Conservation (phyloP, 35 echinoderm and acorn worm species). For the Apostichopus parvimensis region DNA sequence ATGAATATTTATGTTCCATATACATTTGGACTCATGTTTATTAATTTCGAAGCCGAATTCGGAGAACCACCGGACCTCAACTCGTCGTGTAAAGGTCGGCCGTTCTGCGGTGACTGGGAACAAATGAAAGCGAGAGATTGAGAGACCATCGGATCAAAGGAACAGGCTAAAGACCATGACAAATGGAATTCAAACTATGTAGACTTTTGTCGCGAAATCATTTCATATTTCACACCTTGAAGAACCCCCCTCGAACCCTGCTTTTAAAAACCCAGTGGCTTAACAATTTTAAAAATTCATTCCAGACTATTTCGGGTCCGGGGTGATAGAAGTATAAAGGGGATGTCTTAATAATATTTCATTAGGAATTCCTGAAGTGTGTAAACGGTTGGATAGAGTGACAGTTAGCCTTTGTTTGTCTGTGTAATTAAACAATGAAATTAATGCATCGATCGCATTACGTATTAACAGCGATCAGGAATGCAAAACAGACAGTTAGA, state of each 20-base stretch:
- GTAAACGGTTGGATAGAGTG: slow-evolving; percentile 14
- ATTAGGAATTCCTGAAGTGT: slow-evolving; percentile 18
- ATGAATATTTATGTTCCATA: no score
- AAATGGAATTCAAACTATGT: slow-evolving; percentile 11
- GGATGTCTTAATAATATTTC: neutral
- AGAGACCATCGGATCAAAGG: no score
- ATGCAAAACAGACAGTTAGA: slow-evolving; percentile 17
- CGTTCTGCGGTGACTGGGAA: no score
- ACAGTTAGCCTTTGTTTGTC: slow-evolving; percentile 19
- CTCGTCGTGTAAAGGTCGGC: no score
- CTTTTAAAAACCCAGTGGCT: neutral
- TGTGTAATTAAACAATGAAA: slow-evolving; percentile 43
- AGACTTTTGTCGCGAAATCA: slow-evolving; percentile 6
- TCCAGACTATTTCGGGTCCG: neutral
- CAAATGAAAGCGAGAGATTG: no score
- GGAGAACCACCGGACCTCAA: no score
- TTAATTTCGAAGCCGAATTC: no score
- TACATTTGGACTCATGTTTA: no score
- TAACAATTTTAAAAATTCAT: slow-evolving; percentile 13
- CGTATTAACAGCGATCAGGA: slow-evolving; percentile 20
- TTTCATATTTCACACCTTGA: slow-evolving; percentile 17
- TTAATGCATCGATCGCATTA: slow-evolving; percentile 30
- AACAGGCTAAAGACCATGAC: neutral
- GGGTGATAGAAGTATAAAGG: neutral
- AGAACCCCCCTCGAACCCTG: slow-evolving; percentile 7